Percentiles rank a stretch among this genome's conserved stretches.
phyloP scores from a whole-genome alignment of 2,797 vertebrate genomes.

The Phylloscopus collybita region DNA sequence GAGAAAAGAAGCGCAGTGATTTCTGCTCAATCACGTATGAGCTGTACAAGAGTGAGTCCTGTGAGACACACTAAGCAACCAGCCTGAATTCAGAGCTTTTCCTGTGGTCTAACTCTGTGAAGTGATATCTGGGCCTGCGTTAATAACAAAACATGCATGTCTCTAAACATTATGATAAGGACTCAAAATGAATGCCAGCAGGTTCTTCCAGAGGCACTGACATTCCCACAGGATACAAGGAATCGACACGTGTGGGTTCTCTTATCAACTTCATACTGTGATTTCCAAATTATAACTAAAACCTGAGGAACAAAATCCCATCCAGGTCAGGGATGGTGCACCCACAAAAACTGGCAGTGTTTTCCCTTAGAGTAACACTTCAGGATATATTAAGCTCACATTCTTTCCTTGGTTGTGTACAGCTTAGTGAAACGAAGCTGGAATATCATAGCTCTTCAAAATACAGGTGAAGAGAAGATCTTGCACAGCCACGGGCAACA shows the following conservation, averaged over 20 bases:
- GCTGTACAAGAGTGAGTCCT: not conserved
- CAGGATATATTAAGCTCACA: not conserved
- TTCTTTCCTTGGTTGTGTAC: not conserved
- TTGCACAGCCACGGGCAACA: conserved; percentile 44
- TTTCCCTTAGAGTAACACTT: not conserved
- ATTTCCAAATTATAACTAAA: not conserved
- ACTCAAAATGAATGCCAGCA: not conserved
- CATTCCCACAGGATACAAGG: not conserved
- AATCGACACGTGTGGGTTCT: not conserved
- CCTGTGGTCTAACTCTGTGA: not conserved
- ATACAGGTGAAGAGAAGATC: conserved; percentile 33
- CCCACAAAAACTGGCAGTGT: not conserved
- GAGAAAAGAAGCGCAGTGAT: not conserved
- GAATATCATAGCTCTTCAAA: conserved; percentile 22
- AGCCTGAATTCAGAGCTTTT: not conserved
- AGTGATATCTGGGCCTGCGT: not conserved
- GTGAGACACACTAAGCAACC: not conserved
- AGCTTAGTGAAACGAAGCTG: not conserved
- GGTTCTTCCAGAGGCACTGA: not conserved
- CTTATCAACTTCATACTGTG: not conserved
- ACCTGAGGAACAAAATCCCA: not conserved
- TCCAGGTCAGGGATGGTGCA: not conserved
- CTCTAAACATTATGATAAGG: not conserved
- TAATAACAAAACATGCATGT: not conserved
- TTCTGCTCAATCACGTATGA: not conserved